These are phyloP conservation scores for Caenorhabditis auriculariae DNA, from an alignment of 2,888 invertebrate species.

Conservation along the genomic window DNA sequence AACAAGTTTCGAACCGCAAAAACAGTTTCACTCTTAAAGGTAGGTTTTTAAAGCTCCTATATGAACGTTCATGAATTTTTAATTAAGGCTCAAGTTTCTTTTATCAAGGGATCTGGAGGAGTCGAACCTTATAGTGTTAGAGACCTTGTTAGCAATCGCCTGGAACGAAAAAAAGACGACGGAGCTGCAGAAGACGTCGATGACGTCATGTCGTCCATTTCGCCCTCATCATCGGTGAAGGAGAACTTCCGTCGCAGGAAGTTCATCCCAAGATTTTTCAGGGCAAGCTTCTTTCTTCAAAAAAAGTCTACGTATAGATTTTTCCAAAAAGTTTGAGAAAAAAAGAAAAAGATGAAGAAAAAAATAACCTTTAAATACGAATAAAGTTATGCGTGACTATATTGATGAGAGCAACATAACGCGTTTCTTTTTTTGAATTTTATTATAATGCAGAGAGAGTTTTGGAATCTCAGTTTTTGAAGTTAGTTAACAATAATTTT, in stretches of 20 bases:
- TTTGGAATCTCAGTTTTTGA: too few relatives aligned
- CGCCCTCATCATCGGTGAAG: slow-evolving; percentile 43
- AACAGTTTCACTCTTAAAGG: too few relatives aligned
- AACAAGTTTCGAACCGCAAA: too few relatives aligned
- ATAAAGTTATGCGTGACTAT: neutral
- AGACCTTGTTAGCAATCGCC: slow-evolving; percentile 44
- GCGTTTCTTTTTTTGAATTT: too few relatives aligned
- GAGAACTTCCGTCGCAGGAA: slow-evolving; percentile 52
- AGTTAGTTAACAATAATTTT: too few relatives aligned
- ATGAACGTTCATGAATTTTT: neutral
- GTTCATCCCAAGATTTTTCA: slow-evolving; percentile 28
- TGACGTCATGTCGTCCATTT: slow-evolving; percentile 29
- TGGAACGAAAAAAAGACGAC: slow-evolving; percentile 47
- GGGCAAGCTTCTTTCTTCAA: too few relatives aligned
- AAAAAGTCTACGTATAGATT: too few relatives aligned
- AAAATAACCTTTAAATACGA: neutral
- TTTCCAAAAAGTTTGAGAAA: too few relatives aligned
- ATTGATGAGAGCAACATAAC: too few relatives aligned
- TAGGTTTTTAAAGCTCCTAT: too few relatives aligned
- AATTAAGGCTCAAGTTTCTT: neutral
- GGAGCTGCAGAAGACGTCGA: slow-evolving; percentile 39
- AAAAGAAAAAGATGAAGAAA: neutral
- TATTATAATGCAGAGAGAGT: too few relatives aligned
- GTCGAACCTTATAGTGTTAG: slow-evolving; percentile 43
- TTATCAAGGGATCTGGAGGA: neutral